Evolutionary conservation across 37 sponge, comb jelly and placozoan genomes (phyloP), one percentile per base, ranked within the genome.

Genomic region (Geodia barretti): DNA sequence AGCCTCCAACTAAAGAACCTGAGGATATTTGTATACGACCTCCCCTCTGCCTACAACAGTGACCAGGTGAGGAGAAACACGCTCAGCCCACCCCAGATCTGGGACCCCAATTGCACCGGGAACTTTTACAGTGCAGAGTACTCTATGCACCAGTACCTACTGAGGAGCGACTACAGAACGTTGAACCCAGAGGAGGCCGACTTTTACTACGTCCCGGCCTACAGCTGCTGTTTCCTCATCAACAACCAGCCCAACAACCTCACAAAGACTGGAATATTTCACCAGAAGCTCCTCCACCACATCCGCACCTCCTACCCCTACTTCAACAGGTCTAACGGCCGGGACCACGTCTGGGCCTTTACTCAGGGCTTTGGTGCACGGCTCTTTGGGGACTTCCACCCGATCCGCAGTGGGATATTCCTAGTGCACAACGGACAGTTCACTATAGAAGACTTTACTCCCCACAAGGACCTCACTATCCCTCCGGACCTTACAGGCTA

Each of bases 341-440:
- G 86, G 35, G 86, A 85, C 70, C 86, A 85, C 64, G 34, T 85
- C 3, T 85, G 86, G 86, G 25, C 72, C 5, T 78, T 85, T 41
- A 78, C 86, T 17, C 73, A 76, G 38, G 77, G 68, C 1, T 73
- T 73, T 64, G 82, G 82, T 26, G 41, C 82, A 2, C 25, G 39
- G 26, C 14, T 81, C 26, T 84, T 84, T 68, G 84, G 76, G 17
- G 66, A 84, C 34, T 84, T 68, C 68, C 70, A 24, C 32, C 62
- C 9, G 25, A 78, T 78, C 2, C 77, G 78, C 9, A 77, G 78
- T 38, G 71, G 72, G 24, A 78, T 85, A 37, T 70, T 85, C 42
- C 79, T 85, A 31, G 72, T 78, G 3, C 79, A 85, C 36, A 64
- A 60, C 47, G 86, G 72, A 4, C 77, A 72, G 64, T 60, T 70